phyloP scores from a whole-genome alignment of 2,888 invertebrate species.

The Tethea ocularis region DNA sequence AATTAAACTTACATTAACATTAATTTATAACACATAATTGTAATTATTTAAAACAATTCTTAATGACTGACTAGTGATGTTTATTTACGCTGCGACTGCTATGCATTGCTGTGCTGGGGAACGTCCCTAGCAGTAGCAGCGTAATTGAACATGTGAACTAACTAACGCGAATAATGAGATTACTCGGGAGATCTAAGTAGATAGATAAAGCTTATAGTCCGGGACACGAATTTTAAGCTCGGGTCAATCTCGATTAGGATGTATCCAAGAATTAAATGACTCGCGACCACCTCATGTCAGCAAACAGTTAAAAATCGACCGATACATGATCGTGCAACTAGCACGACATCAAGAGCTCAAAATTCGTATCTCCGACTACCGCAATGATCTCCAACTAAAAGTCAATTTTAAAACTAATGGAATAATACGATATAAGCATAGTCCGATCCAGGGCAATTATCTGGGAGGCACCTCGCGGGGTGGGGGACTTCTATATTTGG shows the following conservation, averaged over 20 bases:
- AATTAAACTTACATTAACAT: constrained; percentile 12
- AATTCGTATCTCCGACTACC: not conserved
- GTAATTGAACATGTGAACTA: constrained; percentile 39
- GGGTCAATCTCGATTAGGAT: not conserved
- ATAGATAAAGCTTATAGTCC: constrained; percentile 46
- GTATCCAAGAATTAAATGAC: not conserved
- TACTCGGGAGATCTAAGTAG: constrained; percentile 67
- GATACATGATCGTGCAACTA: not conserved
- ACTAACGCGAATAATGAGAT: constrained; percentile 60
- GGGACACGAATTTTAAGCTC: not conserved
- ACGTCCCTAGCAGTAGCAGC: constrained; percentile 14
- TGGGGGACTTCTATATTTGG: constrained; percentile 88
- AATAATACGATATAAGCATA: constrained; percentile 45
- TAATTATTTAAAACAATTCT: constrained; percentile 40
- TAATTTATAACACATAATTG: constrained; percentile 29
- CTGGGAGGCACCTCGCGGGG: constrained; percentile 85
- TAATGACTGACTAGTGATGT: constrained; percentile 41
- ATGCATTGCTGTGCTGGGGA: not conserved
- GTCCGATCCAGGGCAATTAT: constrained; percentile 50
- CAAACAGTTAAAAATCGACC: not conserved
- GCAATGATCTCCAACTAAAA: constrained; percentile 23
- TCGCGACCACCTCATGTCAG: not conserved
- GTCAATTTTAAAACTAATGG: constrained; percentile 64
- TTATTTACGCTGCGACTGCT: constrained; percentile 28
- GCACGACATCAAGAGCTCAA: not conserved